Evolutionary conservation across 2,797 vertebrate genomes (phyloP).

Genomic region (Spondyliosoma cantharus): DNA sequence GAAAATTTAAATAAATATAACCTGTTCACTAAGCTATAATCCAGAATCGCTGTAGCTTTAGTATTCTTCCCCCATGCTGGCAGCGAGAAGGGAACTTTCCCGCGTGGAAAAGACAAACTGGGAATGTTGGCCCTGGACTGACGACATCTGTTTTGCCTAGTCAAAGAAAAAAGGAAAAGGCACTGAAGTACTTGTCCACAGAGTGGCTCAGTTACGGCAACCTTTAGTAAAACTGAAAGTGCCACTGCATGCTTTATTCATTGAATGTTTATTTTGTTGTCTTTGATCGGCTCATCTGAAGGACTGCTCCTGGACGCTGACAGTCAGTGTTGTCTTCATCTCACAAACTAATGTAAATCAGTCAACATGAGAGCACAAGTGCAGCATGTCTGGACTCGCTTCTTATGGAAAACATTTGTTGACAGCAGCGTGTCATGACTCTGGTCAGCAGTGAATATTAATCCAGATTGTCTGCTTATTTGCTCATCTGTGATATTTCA

Average conservation of each 20-base stretch:
- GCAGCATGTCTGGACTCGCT: conserved; percentile 34
- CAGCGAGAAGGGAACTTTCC: conserved; percentile 81
- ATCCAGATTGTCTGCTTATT: conserved; percentile 33
- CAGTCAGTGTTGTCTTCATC: not conserved
- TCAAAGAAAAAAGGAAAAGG: conserved; percentile 55
- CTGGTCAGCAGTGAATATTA: conserved; percentile 12
- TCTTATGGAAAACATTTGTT: conserved; percentile 52
- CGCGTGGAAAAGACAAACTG: conserved; percentile 81
- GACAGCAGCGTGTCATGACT: conserved; percentile 20
- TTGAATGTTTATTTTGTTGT: not conserved
- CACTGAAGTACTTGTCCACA: conserved; percentile 52
- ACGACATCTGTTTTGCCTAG: conserved; percentile 83
- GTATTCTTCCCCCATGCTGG: conserved; percentile 73
- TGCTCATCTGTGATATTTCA: conserved; percentile 40
- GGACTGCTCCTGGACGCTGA: not conserved
- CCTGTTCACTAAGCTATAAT: conserved; percentile 79
- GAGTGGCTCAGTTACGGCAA: conserved; percentile 40
- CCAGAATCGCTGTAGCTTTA: conserved; percentile 73
- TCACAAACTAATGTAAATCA: conserved; percentile 13
- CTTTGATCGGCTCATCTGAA: not conserved
- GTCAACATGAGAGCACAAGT: conserved; percentile 1
- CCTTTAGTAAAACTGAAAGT: conserved; percentile 36
- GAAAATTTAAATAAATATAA: conserved; percentile 72
- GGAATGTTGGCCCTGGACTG: conserved; percentile 80
- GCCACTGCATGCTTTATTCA: conserved; percentile 6